phyloP scores from a whole-genome alignment of 1,140 invertebrate species.

The Brachionus plicatilis region DNA sequence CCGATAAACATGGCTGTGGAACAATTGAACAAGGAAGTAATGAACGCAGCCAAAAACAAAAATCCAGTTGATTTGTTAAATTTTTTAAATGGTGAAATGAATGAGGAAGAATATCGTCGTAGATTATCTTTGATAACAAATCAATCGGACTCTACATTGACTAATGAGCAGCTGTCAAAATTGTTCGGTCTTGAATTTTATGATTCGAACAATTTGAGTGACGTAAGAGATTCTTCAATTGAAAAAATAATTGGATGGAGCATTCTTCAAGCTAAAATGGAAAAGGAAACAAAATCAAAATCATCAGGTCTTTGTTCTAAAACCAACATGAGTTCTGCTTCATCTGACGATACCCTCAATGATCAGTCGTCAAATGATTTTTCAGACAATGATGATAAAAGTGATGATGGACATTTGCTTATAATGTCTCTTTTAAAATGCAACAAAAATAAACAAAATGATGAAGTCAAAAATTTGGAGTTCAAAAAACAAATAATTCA shows the following conservation, averaged over 20 bases:
- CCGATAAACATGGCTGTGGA: constrained; percentile 45
- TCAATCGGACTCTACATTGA: background rate
- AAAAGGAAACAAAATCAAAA: constrained; percentile 4
- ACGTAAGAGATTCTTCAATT: background rate
- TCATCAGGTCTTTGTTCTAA: constrained; percentile 17
- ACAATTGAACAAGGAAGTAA: constrained; percentile 44
- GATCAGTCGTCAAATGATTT: background rate
- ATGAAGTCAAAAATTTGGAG: background rate
- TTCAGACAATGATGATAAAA: background rate
- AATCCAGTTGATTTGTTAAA: background rate
- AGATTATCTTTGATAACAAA: background rate
- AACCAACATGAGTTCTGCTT: background rate
- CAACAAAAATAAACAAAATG: constrained; percentile 4
- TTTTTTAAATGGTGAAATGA: constrained; percentile 2
- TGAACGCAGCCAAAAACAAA: constrained; percentile 41
- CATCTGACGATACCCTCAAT: background rate
- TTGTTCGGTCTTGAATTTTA: constrained; percentile 23
- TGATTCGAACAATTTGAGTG: constrained; percentile 13
- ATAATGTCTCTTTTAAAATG: constrained; percentile 6
- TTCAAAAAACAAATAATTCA: constrained; percentile 29
- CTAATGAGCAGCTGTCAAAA: background rate
- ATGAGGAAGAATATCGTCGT: background rate
- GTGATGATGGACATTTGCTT: background rate
- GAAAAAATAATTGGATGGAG: constrained; percentile 1
- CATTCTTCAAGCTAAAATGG: background rate